phyloP scores from a whole-genome alignment of 2,797 vertebrate species.

The Lutjanus argentimaculatus region DNA sequence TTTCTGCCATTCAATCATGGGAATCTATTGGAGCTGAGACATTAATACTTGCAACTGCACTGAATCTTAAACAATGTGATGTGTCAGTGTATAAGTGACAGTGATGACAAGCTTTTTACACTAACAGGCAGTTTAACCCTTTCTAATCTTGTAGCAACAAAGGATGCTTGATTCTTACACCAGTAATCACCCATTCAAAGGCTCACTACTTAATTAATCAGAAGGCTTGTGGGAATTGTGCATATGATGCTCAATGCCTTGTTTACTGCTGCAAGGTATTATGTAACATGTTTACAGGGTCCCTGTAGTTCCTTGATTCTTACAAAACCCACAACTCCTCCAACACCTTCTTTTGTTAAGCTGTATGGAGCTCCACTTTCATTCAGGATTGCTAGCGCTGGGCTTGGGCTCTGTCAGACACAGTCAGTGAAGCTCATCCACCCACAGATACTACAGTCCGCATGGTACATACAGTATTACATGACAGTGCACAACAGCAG shows the following conservation, averaged over 20 bases:
- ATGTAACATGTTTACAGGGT: slow-evolving; percentile 74
- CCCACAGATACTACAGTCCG: slow-evolving; percentile 66
- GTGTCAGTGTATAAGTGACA: slow-evolving; percentile 37
- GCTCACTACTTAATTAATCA: slow-evolving; percentile 35
- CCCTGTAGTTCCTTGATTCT: slow-evolving; percentile 48
- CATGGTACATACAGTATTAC: slow-evolving; percentile 52
- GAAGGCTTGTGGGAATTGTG: slow-evolving; percentile 16
- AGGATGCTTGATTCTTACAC: slow-evolving; percentile 16
- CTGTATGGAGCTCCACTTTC: slow-evolving; percentile 49
- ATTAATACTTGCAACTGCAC: slow-evolving; percentile 37
- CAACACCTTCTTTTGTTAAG: slow-evolving; percentile 44
- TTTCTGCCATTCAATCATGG: slow-evolving; percentile 43
- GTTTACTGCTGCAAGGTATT: slow-evolving; percentile 49
- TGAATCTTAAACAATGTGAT: slow-evolving; percentile 50
- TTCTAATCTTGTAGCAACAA: slow-evolving; percentile 42
- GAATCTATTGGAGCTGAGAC: slow-evolving; percentile 49
- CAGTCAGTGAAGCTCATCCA: slow-evolving; percentile 69
- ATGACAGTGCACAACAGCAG: slow-evolving; percentile 56
- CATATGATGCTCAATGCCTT: slow-evolving; percentile 26
- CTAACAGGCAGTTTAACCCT: slow-evolving; percentile 23
- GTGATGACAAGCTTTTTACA: slow-evolving; percentile 37
- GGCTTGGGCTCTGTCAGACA: slow-evolving; percentile 54
- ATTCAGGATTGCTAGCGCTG: slow-evolving; percentile 54
- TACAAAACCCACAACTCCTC: slow-evolving; percentile 54
- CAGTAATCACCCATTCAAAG: slow-evolving; percentile 14